Conservation (phyloP, 2,888 invertebrate species). For the Papilio demoleus region DNA sequence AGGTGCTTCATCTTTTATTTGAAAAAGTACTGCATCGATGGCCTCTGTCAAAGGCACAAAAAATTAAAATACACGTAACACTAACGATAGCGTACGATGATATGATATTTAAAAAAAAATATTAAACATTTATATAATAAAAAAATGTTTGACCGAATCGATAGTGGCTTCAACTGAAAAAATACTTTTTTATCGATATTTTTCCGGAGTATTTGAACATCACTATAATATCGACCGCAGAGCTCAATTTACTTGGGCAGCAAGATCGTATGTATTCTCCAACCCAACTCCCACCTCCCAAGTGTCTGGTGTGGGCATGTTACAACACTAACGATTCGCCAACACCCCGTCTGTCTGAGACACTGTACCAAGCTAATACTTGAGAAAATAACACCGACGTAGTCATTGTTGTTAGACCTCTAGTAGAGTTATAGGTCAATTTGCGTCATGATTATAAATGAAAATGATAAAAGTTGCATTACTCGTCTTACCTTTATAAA, state of each 20-base stretch:
- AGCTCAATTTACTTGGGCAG: slow-evolving; percentile 61
- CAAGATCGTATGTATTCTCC: slow-evolving; percentile 53
- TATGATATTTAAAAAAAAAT: too few species aligned
- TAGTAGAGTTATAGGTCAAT: slow-evolving; percentile 45
- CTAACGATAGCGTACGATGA: too few species aligned
- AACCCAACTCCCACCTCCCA: slow-evolving; percentile 47
- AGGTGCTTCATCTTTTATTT: too few species aligned
- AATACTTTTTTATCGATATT: slow-evolving; percentile 50
- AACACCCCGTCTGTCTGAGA: slow-evolving; percentile 33
- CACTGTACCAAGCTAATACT: slow-evolving; percentile 29
- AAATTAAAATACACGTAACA: too few species aligned
- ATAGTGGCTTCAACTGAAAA: too few species aligned
- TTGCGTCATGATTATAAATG: not conserved
- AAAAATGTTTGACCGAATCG: too few species aligned
- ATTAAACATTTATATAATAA: too few species aligned
- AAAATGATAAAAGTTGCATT: not conserved
- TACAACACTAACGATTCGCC: slow-evolving; percentile 40
- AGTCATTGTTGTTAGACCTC: slow-evolving; percentile 53
- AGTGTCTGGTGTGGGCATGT: slow-evolving; percentile 48
- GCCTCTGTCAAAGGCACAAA: too few species aligned
- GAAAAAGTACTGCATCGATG: too few species aligned
- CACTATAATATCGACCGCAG: slow-evolving; percentile 68
- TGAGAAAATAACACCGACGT: slow-evolving; percentile 50
- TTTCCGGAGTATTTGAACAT: slow-evolving; percentile 50
- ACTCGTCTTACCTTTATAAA: too few species aligned